Percentiles rank a stretch among this genome's conserved stretches.
Evolutionary conservation across 2,113 vertebrate genomes (phyloP).

Genomic region (Rhinolophus ferrumequinum): DNA sequence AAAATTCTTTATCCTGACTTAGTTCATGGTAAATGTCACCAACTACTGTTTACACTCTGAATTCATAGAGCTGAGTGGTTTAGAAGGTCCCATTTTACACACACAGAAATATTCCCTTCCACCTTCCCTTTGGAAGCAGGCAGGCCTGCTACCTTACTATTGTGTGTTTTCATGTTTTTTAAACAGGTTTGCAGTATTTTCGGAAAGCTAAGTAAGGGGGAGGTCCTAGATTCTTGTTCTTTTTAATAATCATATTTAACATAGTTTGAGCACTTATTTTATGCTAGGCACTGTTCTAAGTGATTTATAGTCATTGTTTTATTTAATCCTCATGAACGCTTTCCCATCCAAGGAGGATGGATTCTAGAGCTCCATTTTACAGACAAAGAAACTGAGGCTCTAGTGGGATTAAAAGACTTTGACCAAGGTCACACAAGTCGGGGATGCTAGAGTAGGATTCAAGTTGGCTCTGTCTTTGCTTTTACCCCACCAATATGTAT

Average conservation of each 20-base stretch:
- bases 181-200: background rate
- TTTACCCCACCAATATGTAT: too few species aligned
- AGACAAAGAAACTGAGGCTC: background rate
- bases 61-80: background rate
- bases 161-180: background rate
- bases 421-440: background rate
- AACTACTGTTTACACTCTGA: background rate
- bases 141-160: background rate
- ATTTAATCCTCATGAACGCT: background rate
- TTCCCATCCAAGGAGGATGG: background rate
- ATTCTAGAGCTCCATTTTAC: background rate
- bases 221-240: background rate
- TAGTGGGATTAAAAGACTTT: background rate
- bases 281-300: background rate
- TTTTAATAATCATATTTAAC: background rate
- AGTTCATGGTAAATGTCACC: constrained; percentile 27
- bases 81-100: background rate
- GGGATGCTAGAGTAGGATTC: background rate
- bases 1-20: background rate
- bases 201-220: constrained; percentile 15
- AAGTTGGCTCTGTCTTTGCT: background rate
- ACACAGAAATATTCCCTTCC: background rate
- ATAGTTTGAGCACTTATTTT: background rate
- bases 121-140: background rate
- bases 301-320: background rate